A percentile compares a stretch with the other conserved stretches of the same genome.
Evolutionary conservation across 2,888 invertebrate genomes (phyloP).

Genomic region (Lasioglossum morio): DNA sequence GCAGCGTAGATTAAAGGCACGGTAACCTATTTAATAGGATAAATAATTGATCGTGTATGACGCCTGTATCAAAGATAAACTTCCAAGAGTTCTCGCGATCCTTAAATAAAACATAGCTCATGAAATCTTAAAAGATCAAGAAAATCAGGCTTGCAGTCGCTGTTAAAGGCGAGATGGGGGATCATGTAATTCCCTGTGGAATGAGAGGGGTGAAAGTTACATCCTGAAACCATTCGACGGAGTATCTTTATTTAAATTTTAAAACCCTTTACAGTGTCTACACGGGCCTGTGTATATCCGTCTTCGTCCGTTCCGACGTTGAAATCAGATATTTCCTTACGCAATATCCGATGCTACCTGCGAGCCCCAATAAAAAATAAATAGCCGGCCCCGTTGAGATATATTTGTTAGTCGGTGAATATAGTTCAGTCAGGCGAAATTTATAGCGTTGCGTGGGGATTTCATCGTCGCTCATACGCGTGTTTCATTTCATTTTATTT

Average conservation of each 20-base stretch:
- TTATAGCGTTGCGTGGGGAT: background rate
- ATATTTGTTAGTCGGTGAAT: background rate
- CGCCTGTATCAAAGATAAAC: conserved; percentile 47
- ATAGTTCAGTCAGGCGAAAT: background rate
- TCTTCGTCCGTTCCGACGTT: conserved; percentile 28
- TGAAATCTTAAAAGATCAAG: conserved; percentile 58
- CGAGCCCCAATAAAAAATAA: conserved; percentile 29
- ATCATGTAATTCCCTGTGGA: conserved; percentile 63
- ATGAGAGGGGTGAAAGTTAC: conserved; percentile 63
- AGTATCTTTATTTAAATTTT: conserved; percentile 72
- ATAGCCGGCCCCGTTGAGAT: background rate
- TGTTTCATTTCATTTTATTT: background rate
- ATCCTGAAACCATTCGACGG: conserved; percentile 56
- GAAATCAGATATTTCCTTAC: conserved; percentile 32
- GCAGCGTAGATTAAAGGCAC: background rate
- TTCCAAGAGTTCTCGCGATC: conserved; percentile 33
- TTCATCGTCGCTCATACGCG: background rate
- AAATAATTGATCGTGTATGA: conserved; percentile 43
- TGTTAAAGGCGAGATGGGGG: conserved; percentile 54
- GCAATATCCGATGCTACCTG: conserved; percentile 2
- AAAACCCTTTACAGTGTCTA: conserved; percentile 67
- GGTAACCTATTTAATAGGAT: conserved; percentile 29
- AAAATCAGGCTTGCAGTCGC: conserved; percentile 54
- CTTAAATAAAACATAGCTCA: conserved; percentile 58
- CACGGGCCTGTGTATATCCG: conserved; percentile 52